Evolutionary conservation across 2,797 vertebrate species (phyloP), one percentile per base, ranked within the genome.

Genomic region (Echeneis naucrates): DNA sequence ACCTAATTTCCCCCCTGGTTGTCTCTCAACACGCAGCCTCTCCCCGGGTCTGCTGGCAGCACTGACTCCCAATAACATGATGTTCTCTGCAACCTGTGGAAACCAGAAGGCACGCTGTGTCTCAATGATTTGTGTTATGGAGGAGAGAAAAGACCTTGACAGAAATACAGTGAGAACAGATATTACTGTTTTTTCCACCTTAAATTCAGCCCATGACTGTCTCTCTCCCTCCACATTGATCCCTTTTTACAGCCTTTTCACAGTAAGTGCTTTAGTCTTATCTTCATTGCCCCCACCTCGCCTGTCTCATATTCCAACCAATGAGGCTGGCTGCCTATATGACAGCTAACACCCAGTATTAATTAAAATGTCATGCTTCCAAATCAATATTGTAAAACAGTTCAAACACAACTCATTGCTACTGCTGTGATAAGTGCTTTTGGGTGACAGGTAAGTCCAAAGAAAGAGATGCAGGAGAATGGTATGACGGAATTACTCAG

Each of bases 381-480:
- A 79, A 93, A 94, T 94, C 91, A 94, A 93, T 93, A 94, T 88
- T 86, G 87, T 91, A 91, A 94, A 94, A 94, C 89, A 90, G 92
- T 92, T 94, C 83, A 92, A 92, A 93, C 90, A 89, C 85, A 85
- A 87, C 88, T 91, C 88, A 63, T 89, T 59, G 53, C 87, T 73
- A 85, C 91, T 88, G 89, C 91, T 90, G 85, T 86, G 89, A 92
- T 93, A 93, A 94, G 90, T 93, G 87, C 88, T 90, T 89, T 67
- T 79, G 88, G 91, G 84, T 93, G 94, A 92, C 93, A 93, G 91
- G 93, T 95, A 88, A 93, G 90, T 91, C 86, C 80, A 88, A 85
- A 84, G 87, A 87, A 87, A 90, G 85, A 89, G 90, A 92, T 84
- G 85, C 84, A 54, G 82, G 68, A 90, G 83, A 93, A 90, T 88